Base-by-base conservation (phyloP, 2,113 vertebrate genomes). In the Sturnus vulgaris region DNA sequence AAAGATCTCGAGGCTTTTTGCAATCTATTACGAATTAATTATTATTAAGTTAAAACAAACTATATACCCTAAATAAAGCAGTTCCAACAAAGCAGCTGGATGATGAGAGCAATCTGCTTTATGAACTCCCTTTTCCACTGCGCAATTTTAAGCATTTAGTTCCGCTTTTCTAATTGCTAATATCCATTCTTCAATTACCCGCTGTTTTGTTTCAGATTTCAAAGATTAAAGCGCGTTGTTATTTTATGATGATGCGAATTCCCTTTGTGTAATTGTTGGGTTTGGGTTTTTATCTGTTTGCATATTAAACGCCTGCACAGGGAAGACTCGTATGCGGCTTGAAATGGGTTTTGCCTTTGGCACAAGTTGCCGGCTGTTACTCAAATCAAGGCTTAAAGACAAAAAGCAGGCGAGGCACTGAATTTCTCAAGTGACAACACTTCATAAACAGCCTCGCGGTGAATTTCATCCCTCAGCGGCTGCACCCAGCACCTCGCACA, bases 131-230 rank as follows among this genome's bases (percentile, higher is more conserved):
- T 88, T 86, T 13, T n/a, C 83, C 83, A 53, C 76, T 21, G 25
- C 10, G 33, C 82, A 39, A 35, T 91, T 91, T 64, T 7, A 44
- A 91, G 92, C 81, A n/a, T 70, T 96, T 91, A 83, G 84, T 89
- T 95, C 92, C 35, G 59, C 92, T 96, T 75, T 52, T 81, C 81
- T 90, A 86, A 95, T 92, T 82, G 95, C 88, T 71, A 78, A 91
- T 91, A 88, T 35, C 82, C 89, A 63, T 70, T 44, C 94, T 72
- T 44, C 92, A 72, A 76, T 94, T 92, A 87, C 86, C 93, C 72
- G 28, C 87, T 84, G 93, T 81, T 95, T 73, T 66, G 93, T 40
- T 76, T 90, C 84, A 88, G 82, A 76, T 78, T 73, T 88, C 5
- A 70, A 31, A 93, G 92, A 91, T 94, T 82, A 64, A 63, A 85